These are phyloP conservation scores for Planococcus citri DNA, from an alignment of 1,140 invertebrate genomes.

Conservation along the genomic window DNA sequence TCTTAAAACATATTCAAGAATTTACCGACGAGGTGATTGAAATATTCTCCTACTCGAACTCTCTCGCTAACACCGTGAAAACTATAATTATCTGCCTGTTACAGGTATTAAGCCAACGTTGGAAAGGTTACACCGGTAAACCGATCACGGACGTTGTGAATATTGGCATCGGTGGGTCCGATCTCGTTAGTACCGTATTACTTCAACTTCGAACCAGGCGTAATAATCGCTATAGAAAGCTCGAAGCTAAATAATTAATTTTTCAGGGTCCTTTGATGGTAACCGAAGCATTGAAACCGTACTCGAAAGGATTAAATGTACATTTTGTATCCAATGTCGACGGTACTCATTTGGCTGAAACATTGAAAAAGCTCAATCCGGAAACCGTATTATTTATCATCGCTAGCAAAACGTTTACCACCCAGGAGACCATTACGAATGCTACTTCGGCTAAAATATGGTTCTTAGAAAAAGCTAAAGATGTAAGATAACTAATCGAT, in stretches of 20 bases:
- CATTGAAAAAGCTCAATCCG: slow-evolving; percentile 76
- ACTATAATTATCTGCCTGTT: no score
- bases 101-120: slow-evolving; percentile 51
- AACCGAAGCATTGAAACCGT: slow-evolving; percentile 91
- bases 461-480: slow-evolving; percentile 76
- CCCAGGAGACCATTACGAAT: slow-evolving; percentile 99
- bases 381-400: slow-evolving; percentile 96
- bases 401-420: slow-evolving; percentile 98
- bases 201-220: no score
- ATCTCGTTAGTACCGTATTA: slow-evolving; percentile 68
- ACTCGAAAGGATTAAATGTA: slow-evolving; percentile 70
- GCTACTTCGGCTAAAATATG: slow-evolving; percentile 92
- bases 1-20: slow-evolving; percentile 87
- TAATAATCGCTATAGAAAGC: no score
- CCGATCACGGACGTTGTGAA: slow-evolving; percentile 96
- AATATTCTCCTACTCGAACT: slow-evolving; percentile 26
- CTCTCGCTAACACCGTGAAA: background rate
- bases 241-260: slow-evolving; percentile 25
- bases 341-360: slow-evolving; percentile 93
- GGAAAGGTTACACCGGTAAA: slow-evolving; percentile 87
- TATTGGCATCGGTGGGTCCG: slow-evolving; percentile 98
- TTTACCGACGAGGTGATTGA: slow-evolving; percentile 62
- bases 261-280: slow-evolving; percentile 91
- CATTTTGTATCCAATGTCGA: slow-evolving; percentile 99
- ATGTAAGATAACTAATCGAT: slow-evolving; percentile 47